These are phyloP conservation scores for Mirza zaza DNA, from an alignment of 2,113 vertebrate genomes.

Conservation along the genomic window DNA sequence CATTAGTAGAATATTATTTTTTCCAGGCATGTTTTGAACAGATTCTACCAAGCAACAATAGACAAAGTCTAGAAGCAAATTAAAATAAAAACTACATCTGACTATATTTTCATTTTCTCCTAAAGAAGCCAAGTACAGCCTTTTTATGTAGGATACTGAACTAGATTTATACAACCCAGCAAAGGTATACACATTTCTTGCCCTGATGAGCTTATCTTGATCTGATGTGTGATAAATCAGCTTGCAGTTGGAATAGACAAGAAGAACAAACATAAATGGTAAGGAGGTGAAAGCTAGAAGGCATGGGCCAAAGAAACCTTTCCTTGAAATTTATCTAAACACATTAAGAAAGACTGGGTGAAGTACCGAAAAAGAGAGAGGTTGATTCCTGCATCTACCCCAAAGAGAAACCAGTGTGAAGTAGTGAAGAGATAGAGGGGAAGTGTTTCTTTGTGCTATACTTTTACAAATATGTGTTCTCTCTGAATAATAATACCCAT, in stretches of 20 bases:
- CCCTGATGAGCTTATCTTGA: background rate
- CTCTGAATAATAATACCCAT: background rate
- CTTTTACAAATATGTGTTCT: background rate
- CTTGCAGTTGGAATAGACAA: background rate
- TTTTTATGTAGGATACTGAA: background rate
- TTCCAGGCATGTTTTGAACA: background rate
- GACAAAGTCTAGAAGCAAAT: background rate
- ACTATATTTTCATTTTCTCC: background rate
- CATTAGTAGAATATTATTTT: background rate
- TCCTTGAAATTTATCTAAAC: background rate
- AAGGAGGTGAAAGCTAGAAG: background rate
- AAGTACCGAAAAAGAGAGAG: background rate
- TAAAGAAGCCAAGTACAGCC: fast-evolving
- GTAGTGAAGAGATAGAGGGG: background rate
- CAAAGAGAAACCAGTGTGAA: background rate
- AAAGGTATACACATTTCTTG: background rate
- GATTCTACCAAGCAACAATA: background rate
- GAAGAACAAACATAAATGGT: background rate
- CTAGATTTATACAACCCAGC: background rate
- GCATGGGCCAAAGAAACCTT: background rate
- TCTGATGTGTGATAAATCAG: background rate
- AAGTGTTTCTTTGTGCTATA: background rate
- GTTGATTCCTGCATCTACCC: background rate
- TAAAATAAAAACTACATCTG: background rate
- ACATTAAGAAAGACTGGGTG: background rate